Base-by-base conservation (phyloP, 1,140 invertebrate genomes). In the Odontomachus brunneus region DNA sequence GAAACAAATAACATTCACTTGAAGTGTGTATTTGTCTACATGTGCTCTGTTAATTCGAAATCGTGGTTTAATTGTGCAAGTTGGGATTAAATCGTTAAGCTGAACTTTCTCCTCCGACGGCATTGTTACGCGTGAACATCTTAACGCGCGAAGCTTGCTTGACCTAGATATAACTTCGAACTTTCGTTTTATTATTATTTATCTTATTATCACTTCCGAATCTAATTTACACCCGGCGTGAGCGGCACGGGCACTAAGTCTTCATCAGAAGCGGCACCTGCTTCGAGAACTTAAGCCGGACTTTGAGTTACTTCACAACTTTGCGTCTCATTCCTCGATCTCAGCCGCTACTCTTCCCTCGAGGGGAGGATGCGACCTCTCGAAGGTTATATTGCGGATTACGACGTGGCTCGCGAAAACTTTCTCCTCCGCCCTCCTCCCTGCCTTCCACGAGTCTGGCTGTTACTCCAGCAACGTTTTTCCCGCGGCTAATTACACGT, bases 281-380 rank as follows among this genome's bases (percentile, higher is more conserved):
- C 51, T 22, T 48, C 15, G 17, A 48, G 51, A 15, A 80, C 55
- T 51, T 71, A 57, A 80, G n/a, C 29, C 22, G 33, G 33, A 71
- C 51, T 80, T 80, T 14, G 3, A 78, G 74, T 69, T 78, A 22
- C 2, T 11, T 44, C 5, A 38, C 62, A 55, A 55, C 48, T 78
- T 78, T 15, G 12, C 49, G 19, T 19, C 48, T 49, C 26, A 66
- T 76, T 66, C 53, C 74, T 53, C 48, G 48, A 73, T 48, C n/a
- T 69, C 19, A 12, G 3, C 17, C 22, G 72, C 3, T 38, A 15
- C 15, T 22, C 24, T 19, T 33, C 24, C 7, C 59, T 48, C n/a
- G 62, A n/a, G 15, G 11, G 24, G 0, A 53, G 11, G 26, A 53
- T 44, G 3, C 38, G 44, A 53, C 15, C n/a, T 38, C 15, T 53